Evolutionary conservation across 1,140 invertebrate genomes (phyloP).

Genomic region (Drosophila santomea): DNA sequence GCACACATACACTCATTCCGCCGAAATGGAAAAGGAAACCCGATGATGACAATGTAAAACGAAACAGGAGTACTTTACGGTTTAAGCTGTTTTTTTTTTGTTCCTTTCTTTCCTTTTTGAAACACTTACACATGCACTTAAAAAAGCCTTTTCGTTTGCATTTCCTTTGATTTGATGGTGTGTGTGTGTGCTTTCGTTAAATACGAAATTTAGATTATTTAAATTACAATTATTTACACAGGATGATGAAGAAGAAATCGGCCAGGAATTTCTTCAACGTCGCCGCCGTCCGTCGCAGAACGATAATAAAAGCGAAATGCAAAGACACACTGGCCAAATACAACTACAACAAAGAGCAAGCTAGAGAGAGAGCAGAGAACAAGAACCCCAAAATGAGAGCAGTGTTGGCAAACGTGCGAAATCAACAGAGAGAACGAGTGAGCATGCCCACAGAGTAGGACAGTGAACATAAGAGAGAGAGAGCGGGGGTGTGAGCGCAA

Average conservation of each 20-base stretch:
- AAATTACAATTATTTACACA: slow-evolving; percentile 84
- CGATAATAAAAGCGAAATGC: slow-evolving; percentile 82
- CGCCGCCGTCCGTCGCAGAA: slow-evolving; percentile 75
- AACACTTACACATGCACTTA: slow-evolving; percentile 76
- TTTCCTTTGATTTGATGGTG: slow-evolving; percentile 54
- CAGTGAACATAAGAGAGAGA: background rate
- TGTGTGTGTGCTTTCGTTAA: slow-evolving; percentile 70
- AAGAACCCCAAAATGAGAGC: slow-evolving; percentile 22
- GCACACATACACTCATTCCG: slow-evolving; percentile 34
- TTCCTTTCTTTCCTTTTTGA: background rate
- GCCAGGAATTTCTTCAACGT: slow-evolving; percentile 73
- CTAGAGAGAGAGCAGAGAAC: slow-evolving; percentile 28
- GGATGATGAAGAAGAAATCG: slow-evolving; percentile 78
- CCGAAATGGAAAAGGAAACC: slow-evolving; percentile 62
- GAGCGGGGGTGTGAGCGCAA: slow-evolving; percentile 18
- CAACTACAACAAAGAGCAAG: slow-evolving; percentile 28
- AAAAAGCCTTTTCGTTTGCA: slow-evolving; percentile 62
- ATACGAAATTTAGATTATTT: slow-evolving; percentile 73
- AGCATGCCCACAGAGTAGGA: slow-evolving; percentile 23
- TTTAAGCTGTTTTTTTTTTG: slow-evolving; percentile 21
- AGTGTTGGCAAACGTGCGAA: slow-evolving; percentile 35
- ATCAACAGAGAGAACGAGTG: slow-evolving; percentile 18
- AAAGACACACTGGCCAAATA: slow-evolving; percentile 57
- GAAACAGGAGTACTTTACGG: slow-evolving; percentile 37
- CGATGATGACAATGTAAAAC: slow-evolving; percentile 75